Base-by-base conservation (phyloP, 2,113 vertebrate genomes). In the Nibea albiflora region DNA sequence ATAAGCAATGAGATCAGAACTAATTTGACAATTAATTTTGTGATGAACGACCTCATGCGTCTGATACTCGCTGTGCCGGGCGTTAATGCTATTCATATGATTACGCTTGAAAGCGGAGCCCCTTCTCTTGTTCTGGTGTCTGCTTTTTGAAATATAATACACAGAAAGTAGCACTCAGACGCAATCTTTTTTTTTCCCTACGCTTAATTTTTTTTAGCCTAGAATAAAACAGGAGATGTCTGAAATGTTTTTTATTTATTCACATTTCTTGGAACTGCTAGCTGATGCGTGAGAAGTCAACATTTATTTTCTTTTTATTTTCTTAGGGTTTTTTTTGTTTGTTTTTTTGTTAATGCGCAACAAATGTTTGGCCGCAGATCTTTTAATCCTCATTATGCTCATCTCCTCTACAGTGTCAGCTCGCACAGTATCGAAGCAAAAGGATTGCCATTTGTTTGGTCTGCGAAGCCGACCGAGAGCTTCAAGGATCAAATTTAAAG, bases 1-100 rank as follows among this genome's bases (percentile, higher is more conserved):
- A 93, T 88, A 84, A 91, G 87, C 80, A 90, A 86, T 94, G 90
- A 94, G 88, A 92, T 92, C 89, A 93, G 87, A 76, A 86, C 77
- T 88, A 77, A 88, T 80, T 85, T 88, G 76, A 89, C 85, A 80
- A 84, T 89, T 89, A 83, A 88, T 92, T 91, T 90, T 49, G 58
- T 83, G 76, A 86, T 76, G 64, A 89, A 72, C 16, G 62, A 44
- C 46, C 57, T 66, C 35, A 42, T 81, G 69, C 60, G 47, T 78
- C 42, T 76, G 8, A 69, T 44, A 15, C 71, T 60, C 35, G 11
- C 31, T 56, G 28, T 63, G 64, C 46, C 16, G 11, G 12, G 39
- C 47, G 57, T 71, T 83, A 58, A 71, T 71, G 81, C 62, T 78
- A 85, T 80, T 85, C 80, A 85, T 63, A 24, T 50, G n/a, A 73